A percentile compares a stretch with the other conserved stretches of the same genome.
These are phyloP conservation scores for Hirtodrosophila confusa DNA, from an alignment of 2,888 invertebrate species.

Conservation along the genomic window DNA sequence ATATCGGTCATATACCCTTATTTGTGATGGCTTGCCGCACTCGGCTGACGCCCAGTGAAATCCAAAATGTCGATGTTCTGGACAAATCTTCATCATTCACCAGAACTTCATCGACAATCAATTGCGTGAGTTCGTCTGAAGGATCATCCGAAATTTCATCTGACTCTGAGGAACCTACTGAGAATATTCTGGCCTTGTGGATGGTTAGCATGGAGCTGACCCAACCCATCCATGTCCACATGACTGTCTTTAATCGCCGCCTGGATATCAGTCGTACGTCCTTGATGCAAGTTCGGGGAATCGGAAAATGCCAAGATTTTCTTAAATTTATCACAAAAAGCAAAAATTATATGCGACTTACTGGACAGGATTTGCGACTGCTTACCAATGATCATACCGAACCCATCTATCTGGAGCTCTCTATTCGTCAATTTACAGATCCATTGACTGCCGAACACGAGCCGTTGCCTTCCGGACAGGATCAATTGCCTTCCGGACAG, in stretches of 20 bases:
- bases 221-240: slow-evolving; percentile 22
- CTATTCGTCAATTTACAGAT: slow-evolving; percentile 14
- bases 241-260: slow-evolving; percentile 50
- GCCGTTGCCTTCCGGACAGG: too few relatives aligned
- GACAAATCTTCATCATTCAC: not conserved
- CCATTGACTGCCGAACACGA: too few relatives aligned
- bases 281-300: slow-evolving; percentile 35
- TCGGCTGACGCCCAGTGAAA: not conserved
- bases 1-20: slow-evolving; percentile 35
- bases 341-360: slow-evolving; percentile 38
- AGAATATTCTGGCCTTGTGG: slow-evolving; percentile 47
- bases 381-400: slow-evolving; percentile 44
- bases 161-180: not conserved
- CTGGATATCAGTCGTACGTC: slow-evolving; percentile 42
- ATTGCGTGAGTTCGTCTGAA: not conserved
- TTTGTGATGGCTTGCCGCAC: slow-evolving; percentile 54
- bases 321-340: slow-evolving; percentile 15
- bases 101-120: not conserved
- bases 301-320: slow-evolving; percentile 33
- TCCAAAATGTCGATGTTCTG: not conserved
- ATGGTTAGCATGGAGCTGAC: slow-evolving; percentile 34
- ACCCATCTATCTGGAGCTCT: slow-evolving; percentile 50
- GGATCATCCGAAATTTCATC: not conserved
- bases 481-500: too few relatives aligned
- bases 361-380: slow-evolving; percentile 35